Base-by-base conservation (phyloP, 1,140 invertebrate genomes). In the Hycleus cichorii region DNA sequence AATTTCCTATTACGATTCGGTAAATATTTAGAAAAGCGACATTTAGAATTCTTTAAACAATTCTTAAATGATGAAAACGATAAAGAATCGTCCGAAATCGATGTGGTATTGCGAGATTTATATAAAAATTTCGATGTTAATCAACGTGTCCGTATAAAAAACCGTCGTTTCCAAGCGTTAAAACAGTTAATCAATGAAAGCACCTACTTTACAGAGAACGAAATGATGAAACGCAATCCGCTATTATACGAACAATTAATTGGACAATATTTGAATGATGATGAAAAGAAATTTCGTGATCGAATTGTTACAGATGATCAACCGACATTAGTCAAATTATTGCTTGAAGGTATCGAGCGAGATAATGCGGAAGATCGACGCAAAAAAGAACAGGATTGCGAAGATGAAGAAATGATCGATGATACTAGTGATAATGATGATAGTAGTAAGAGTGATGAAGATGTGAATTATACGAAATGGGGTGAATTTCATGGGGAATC, bases 161-260 rank as follows among this genome's bases (percentile, higher is more conserved):
- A 95, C 74, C 77, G 90, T 62, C 77, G 93, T 46, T 96, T 84
- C 72, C 81, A 87, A 69, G 93, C 92, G 7, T 76, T 96, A 68
- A 83, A 90, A 63, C 78, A 83, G 65, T 72, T 97, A 42, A 76
- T 90, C 42, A 69, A 76, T 24, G 80, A 87, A 56, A 84, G 88
- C 39, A 77, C 81, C 25, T 96, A 96, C 75, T 97, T 97, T 66
- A 90, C 85, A 72, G 91, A 95, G 71, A 83, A 82, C 57, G 89
- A 93, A 80, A 97, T 97, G 93, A 92, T 92, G 82, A 87, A 85
- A 63, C 74, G 94, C 61, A 91, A 93, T 75, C 93, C 93, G 1
- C 78, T 91, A 49, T 72, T 96, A 0, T 97, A 92, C 77, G 89
- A 96, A 50, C 86, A 95, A 66, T 75, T 97, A 52, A 77, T 96